Evolutionary conservation across 1,140 invertebrate species (phyloP), one percentile per base, ranked within the genome.

Genomic region (Mylabris phalerata): DNA sequence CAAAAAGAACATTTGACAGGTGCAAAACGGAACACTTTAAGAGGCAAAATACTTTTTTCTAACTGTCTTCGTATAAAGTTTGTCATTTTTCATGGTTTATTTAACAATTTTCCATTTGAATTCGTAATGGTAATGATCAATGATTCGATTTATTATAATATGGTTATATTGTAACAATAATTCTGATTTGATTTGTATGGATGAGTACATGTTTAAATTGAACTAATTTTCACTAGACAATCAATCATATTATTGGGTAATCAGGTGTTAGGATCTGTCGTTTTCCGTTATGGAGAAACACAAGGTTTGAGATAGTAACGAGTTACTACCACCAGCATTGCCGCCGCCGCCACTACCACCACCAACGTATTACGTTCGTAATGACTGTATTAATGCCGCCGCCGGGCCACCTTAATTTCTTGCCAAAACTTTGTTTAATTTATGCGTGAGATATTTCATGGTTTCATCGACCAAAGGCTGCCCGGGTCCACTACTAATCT

Each of bases 371-470:
- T 32, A 32, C 32, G 32, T 32, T 32, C 39, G 46, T 64, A 66
- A 66, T 64, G 62, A 66, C 61, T 66, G 62, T 64, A 66, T 66
- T 66, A 66, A 66, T 66, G 62, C 62, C 57, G 56, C 62, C 50
- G 26, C 48, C 32, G 61, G 65, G 60, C 59, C 56, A 58, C 24
- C 41, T 62, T 67, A 67, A 64, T 67, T 67, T 67, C 65, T 67
- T 67, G 65, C 63, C 56, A 63, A 67, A 67, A 67, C 65, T 67
- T 67, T 67, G 60, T 43, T 50, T 67, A 67, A 67, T 67, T 67
- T 67, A 67, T 67, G 65, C 65, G 65, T 60, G 55, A 58, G 64
- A 64, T 66, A 64, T 66, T 64, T 66, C 57, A 52, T 55, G 61
- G 51, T 59, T 55, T 59, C 48, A 50, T 19, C 48, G 47, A 50